These are phyloP conservation scores for Monoplex corrugatus DNA, from an alignment of 2,888 invertebrate genomes.

Conservation along the genomic window DNA sequence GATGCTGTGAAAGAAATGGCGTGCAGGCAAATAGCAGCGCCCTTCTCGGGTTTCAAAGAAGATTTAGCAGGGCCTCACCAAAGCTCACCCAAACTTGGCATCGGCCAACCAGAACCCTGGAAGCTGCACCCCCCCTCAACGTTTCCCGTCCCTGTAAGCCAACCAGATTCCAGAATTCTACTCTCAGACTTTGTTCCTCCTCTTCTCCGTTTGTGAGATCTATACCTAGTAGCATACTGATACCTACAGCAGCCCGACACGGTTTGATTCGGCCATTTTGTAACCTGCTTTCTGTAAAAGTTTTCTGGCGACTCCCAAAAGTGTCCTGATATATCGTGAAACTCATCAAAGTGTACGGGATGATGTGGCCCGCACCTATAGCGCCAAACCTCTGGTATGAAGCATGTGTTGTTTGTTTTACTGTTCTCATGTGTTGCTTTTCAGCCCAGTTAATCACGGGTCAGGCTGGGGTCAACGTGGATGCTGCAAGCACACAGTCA, in stretches of 20 bases:
- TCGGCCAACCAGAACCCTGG: conserved; percentile 54
- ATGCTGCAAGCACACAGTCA: neutral
- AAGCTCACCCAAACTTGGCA: conserved; percentile 51
- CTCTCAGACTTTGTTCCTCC: neutral
- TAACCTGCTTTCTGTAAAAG: neutral
- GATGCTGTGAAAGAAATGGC: conserved; percentile 24
- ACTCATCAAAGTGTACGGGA: conserved; percentile 21
- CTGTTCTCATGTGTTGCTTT: conserved; percentile 18
- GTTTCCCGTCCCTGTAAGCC: conserved; percentile 29
- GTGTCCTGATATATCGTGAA: neutral
- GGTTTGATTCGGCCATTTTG: conserved; percentile 50
- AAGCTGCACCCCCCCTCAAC: neutral
- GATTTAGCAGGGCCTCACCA: conserved; percentile 7
- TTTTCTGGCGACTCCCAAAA: conserved; percentile 2
- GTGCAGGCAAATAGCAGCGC: conserved; percentile 38
- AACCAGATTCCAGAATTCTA: conserved; percentile 47
- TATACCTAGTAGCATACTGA: conserved; percentile 16
- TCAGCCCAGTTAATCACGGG: neutral
- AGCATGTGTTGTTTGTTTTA: conserved; percentile 34
- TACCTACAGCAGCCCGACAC: conserved; percentile 14
- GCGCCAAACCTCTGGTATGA: conserved; percentile 60
- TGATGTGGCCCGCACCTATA: conserved; percentile 62
- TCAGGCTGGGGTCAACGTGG: neutral
- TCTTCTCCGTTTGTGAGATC: neutral
- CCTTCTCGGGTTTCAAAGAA: conserved; percentile 46